A percentile compares a stretch with the other conserved stretches of the same genome.
These are phyloP conservation scores for Sarcophaga bullata DNA, from an alignment of 1,140 invertebrate species.

Conservation along the genomic window DNA sequence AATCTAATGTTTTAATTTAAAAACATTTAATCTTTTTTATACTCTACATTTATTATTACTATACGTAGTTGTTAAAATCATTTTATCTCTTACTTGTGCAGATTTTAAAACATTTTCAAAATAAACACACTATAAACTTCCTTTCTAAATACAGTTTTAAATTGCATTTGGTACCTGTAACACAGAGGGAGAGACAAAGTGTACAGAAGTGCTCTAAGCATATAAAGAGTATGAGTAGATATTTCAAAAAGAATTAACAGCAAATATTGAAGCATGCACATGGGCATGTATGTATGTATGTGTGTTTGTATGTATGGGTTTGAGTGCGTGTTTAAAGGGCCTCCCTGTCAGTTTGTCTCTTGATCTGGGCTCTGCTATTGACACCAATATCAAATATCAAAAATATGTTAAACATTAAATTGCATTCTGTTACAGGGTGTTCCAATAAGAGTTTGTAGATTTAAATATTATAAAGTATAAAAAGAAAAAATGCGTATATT, in stretches of 20 bases:
- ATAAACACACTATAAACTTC: not conserved
- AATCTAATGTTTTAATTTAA: not conserved
- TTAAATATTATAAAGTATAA: too few relatives aligned
- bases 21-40: not conserved
- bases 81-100: too few relatives aligned
- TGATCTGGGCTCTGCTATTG: not conserved
- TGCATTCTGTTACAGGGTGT: not conserved
- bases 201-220: too few relatives aligned
- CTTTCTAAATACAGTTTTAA: not conserved
- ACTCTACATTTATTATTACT: not conserved
- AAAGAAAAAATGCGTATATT: too few relatives aligned
- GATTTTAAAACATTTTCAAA: not conserved
- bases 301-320: not conserved
- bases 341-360: not conserved
- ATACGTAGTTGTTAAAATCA: too few relatives aligned
- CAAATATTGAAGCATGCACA: too few relatives aligned
- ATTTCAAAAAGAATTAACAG: too few relatives aligned
- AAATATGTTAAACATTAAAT: not conserved
- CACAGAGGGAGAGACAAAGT: too few relatives aligned
- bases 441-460: not conserved
- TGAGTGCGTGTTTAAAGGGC: not conserved
- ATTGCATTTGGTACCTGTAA: too few relatives aligned
- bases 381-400: slow-evolving; percentile 19
- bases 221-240: too few relatives aligned
- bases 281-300: not conserved